These are phyloP conservation scores for Chrysoperla carnea DNA, from an alignment of 1,140 invertebrate species.

Conservation along the genomic window DNA sequence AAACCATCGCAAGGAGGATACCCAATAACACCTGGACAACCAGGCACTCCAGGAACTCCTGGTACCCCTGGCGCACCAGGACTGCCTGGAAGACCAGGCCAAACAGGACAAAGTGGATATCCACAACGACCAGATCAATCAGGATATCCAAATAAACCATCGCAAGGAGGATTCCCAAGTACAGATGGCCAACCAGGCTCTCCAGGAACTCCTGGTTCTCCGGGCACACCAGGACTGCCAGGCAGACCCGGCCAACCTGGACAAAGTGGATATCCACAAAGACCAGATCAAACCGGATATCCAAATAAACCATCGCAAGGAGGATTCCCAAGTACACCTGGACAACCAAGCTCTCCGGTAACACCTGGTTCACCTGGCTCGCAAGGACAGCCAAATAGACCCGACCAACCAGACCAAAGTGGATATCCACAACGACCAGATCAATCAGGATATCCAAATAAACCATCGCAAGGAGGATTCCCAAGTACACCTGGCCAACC, in stretches of 20 bases:
- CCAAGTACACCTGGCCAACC: neutral
- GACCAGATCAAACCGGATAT: slow-evolving; percentile 23
- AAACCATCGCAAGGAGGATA: no score
- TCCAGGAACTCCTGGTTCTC: slow-evolving; percentile 8
- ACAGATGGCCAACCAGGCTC: slow-evolving; percentile 16
- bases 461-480: no score
- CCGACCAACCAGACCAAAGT: slow-evolving; percentile 8
- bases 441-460: no score
- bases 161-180: no score
- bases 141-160: neutral
- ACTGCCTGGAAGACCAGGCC: slow-evolving; percentile 12
- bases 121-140: neutral
- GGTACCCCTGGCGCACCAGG: no score
- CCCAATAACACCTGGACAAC: no score
- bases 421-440: neutral
- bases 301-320: neutral
- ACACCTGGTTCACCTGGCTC: slow-evolving; percentile 10
- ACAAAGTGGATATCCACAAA: slow-evolving; percentile 15
- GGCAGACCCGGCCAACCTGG: slow-evolving; percentile 13
- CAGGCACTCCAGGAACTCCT: no score
- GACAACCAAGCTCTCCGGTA: slow-evolving; percentile 28
- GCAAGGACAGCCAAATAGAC: slow-evolving; percentile 12
- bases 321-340: slow-evolving; percentile 6
- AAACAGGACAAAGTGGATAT: slow-evolving; percentile 14
- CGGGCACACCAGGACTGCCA: slow-evolving; percentile 7